Evolutionary conservation across 2,888 invertebrate genomes (phyloP), one percentile per base, ranked within the genome.

Genomic region (Lottia scabra): DNA sequence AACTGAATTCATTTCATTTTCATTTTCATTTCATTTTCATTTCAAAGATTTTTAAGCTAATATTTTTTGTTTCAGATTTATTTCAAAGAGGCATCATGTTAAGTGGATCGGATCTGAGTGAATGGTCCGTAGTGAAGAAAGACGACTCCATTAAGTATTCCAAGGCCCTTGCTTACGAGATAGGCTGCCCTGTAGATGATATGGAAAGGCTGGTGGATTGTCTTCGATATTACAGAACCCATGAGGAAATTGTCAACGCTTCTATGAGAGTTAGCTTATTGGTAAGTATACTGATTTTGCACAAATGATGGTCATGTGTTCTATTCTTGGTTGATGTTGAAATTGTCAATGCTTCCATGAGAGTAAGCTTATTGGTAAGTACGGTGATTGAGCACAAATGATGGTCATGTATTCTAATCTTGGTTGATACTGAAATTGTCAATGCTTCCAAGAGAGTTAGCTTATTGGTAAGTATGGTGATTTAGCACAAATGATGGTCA

Each of bases 61-160:
- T n/a, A n/a, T n/a, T n/a, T n/a, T n/a, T n/a, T n/a, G n/a, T 78
- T 76, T 12, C 77, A 86, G 86, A 80, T 62, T 81, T 91, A 30
- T 91, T 91, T 78, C 83, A 89, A 67, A 85, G 89, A 65, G 91
- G 89, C 12, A 89, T 91, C 38, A 84, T 90, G 84, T 89, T 90
- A 85, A 88, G 89, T 75, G 91, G 91, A 0, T 90, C 90, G 1
- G 91, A 91, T 68, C 76, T 88, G 63, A 85, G 89, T 74, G 84
- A 87, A 78, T 88, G 89, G 90, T 86, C 89, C 8, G 76, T 87
- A 30, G 80, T 88, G 67, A 77, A 81, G 43, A 68, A 82, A 70
- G 79, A 80, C 72, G 80, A 85, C 13, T 83, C 90, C 3, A 76
- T 80, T 23, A 82, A 84, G 12, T 89, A 89, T 75, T 87, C 90